Evolutionary conservation across 2,888 invertebrate genomes (phyloP).

Genomic region (Leucophenga montana): DNA sequence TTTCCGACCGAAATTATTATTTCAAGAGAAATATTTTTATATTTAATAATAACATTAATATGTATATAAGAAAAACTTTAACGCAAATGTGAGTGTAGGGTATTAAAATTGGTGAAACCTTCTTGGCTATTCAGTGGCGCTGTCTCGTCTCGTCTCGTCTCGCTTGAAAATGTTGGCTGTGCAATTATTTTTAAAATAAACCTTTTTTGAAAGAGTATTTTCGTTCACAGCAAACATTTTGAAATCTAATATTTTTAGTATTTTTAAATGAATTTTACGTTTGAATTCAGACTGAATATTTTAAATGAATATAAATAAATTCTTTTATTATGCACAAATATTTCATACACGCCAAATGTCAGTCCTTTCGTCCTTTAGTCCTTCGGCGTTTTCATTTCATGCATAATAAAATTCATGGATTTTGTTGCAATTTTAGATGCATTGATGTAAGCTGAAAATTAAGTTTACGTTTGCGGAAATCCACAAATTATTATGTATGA

Average conservation of each 20-base stretch:
- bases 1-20: no score
- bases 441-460: constrained; percentile 7
- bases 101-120: no score
- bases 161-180: not conserved
- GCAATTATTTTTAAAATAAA: not conserved
- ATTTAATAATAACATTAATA: no score
- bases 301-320: not conserved
- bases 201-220: not conserved
- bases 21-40: no score
- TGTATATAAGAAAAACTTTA: no score
- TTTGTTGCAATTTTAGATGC: not conserved
- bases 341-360: not conserved
- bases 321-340: not conserved
- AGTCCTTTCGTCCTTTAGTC: not conserved
- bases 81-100: no score
- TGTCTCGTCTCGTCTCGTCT: not conserved
- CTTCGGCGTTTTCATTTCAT: not conserved
- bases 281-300: no score
- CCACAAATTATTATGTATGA: constrained; percentile 5
- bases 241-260: constrained; percentile 9
- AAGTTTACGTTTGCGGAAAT: constrained; percentile 18
- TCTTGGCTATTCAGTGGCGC: no score
- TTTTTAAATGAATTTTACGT: no score
- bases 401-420: not conserved
- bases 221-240: not conserved